Evolutionary conservation across 2,797 vertebrate species (phyloP).

Genomic region (Loriculus beryllinus): DNA sequence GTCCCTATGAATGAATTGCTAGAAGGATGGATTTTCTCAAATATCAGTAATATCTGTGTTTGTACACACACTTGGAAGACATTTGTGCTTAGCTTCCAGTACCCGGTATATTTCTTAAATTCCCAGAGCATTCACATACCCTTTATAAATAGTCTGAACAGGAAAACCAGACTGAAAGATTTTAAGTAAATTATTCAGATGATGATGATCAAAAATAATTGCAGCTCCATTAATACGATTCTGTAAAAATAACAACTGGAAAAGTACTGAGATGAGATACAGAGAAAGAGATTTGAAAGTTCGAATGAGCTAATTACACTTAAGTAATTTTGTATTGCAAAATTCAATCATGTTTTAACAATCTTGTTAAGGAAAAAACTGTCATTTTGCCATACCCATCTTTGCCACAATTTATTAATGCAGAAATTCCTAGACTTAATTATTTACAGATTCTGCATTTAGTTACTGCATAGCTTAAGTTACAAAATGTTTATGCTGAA

Average conservation of each 20-base stretch:
- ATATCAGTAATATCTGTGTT: not conserved
- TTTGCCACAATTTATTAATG: not conserved
- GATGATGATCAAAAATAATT: constrained; percentile 50
- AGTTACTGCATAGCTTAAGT: not conserved
- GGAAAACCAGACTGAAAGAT: constrained; percentile 7
- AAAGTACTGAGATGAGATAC: not conserved
- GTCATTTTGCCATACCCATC: not conserved
- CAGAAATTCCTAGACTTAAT: not conserved
- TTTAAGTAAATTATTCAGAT: constrained; percentile 37
- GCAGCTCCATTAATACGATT: not conserved
- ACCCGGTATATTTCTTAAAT: not conserved
- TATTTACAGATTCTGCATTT: not conserved
- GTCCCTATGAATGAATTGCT: not conserved
- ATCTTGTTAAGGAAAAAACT: not conserved
- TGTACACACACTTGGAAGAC: not conserved
- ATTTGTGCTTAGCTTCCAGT: not conserved
- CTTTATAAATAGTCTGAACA: constrained; percentile 13
- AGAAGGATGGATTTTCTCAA: not conserved
- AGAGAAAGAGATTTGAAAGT: not conserved
- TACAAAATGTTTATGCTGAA: not conserved
- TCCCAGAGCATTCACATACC: not conserved
- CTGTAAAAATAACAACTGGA: constrained; percentile 17
- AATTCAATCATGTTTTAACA: not conserved
- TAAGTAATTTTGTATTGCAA: not conserved
- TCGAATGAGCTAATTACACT: not conserved